These are phyloP conservation scores for Rhagoletis pomonella DNA, from an alignment of 1,140 invertebrate species.

Conservation along the genomic window DNA sequence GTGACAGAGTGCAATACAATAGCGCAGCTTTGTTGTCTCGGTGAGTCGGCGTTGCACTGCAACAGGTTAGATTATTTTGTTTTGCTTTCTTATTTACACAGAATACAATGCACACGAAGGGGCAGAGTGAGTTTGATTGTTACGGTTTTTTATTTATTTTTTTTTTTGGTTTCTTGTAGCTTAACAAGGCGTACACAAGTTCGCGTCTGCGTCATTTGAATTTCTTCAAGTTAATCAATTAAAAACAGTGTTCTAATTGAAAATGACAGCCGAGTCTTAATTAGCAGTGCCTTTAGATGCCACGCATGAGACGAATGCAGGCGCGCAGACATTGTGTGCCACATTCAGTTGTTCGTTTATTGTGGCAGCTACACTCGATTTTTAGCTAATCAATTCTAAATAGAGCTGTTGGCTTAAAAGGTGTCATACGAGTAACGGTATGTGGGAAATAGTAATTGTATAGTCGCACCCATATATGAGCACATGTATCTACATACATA, in stretches of 20 bases:
- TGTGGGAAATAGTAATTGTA: background rate
- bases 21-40: conserved; percentile 37
- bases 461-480: conserved; percentile 7
- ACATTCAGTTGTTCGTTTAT: background rate
- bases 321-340: background rate
- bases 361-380: background rate
- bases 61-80: background rate
- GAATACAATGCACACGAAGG: no score
- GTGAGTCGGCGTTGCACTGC: background rate
- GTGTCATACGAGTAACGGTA: background rate
- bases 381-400: conserved; percentile 35
- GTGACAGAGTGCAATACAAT: conserved; percentile 1
- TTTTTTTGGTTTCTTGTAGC: background rate
- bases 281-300: conserved; percentile 16
- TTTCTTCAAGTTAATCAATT: conserved; percentile 50
- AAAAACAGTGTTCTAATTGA: conserved; percentile 32
- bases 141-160: no score
- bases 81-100: background rate
- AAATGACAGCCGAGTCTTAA: conserved; percentile 42
- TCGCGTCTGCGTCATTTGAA: background rate
- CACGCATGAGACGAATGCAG: background rate
- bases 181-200: background rate
- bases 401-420: conserved; percentile 44
- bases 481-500: background rate
- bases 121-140: no score